phyloP scores from a whole-genome alignment of 2,888 invertebrate species.

The Taphrorychus bicolor region DNA sequence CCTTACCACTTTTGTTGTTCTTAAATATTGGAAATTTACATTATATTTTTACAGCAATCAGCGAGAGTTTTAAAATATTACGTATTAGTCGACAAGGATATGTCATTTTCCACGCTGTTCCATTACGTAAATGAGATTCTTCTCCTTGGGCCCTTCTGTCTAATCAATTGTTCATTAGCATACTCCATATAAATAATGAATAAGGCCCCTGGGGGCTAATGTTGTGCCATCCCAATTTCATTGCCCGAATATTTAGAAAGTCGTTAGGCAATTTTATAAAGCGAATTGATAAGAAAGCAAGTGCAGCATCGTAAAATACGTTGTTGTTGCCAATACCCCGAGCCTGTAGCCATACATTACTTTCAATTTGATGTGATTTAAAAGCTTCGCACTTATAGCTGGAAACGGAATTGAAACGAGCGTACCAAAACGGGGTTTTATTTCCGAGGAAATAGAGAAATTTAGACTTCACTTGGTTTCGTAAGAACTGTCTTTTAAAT shows the following conservation, averaged over 20 bases:
- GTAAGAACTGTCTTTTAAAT: constrained; percentile 2
- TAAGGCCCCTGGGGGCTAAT: background rate
- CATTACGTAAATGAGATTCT: background rate
- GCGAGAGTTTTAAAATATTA: too few relatives aligned
- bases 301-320: constrained; percentile 36
- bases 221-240: background rate
- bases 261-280: constrained; percentile 1
- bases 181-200: too few relatives aligned
- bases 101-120: background rate
- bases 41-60: too few relatives aligned
- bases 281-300: constrained; percentile 34
- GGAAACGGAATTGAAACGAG: constrained; percentile 36
- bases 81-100: too few relatives aligned
- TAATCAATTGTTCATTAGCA: background rate
- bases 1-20: too few relatives aligned
- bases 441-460: constrained; percentile 32
- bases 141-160: background rate
- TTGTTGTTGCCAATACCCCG: constrained; percentile 34
- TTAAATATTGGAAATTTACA: too few relatives aligned
- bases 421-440: constrained; percentile 32
- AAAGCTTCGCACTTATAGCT: constrained; percentile 37
- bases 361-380: constrained; percentile 41
- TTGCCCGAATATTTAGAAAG: background rate
- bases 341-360: constrained; percentile 36
- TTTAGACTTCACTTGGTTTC: background rate